phyloP scores from a whole-genome alignment of 2,113 vertebrate species.

The Labeo catla region DNA sequence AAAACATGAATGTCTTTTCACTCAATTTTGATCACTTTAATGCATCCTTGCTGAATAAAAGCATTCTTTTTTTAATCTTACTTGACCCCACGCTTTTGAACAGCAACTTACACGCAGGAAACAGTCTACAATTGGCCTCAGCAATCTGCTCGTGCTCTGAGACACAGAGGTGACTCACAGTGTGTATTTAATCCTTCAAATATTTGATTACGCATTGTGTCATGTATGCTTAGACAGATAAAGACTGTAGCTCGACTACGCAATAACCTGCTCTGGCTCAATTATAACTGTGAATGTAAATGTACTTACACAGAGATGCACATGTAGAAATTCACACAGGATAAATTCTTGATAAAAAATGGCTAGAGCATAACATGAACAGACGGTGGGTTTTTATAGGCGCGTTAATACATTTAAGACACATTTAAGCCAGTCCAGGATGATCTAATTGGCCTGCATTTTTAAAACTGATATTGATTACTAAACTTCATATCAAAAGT shows the following conservation, averaged over 20 bases:
- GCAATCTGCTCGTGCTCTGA: not conserved
- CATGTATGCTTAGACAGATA: constrained; percentile 6
- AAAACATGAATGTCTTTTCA: not conserved
- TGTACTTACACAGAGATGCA: not conserved
- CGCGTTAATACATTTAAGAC: not conserved
- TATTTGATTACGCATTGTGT: constrained; percentile 15
- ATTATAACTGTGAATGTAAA: constrained; percentile 21
- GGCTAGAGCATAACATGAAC: not conserved
- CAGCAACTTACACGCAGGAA: not conserved
- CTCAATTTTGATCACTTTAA: not conserved
- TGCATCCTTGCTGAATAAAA: constrained; percentile 3
- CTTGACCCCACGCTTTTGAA: not conserved
- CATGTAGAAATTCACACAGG: not conserved
- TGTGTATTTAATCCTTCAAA: constrained; percentile 4
- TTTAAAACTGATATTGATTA: not conserved
- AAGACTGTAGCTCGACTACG: constrained; percentile 1
- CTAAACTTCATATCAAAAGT: not conserved
- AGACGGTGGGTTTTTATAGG: not conserved
- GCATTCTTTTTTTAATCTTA: not conserved
- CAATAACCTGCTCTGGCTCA: constrained; percentile 9
- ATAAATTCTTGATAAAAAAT: not conserved
- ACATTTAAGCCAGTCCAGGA: not conserved
- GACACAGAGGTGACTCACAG: constrained; percentile 9
- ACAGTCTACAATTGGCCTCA: not conserved
- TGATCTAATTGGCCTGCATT: not conserved